Evolutionary conservation across 2,888 invertebrate genomes (phyloP), one percentile per base, ranked within the genome.

Genomic region (Trichacis sp.): DNA sequence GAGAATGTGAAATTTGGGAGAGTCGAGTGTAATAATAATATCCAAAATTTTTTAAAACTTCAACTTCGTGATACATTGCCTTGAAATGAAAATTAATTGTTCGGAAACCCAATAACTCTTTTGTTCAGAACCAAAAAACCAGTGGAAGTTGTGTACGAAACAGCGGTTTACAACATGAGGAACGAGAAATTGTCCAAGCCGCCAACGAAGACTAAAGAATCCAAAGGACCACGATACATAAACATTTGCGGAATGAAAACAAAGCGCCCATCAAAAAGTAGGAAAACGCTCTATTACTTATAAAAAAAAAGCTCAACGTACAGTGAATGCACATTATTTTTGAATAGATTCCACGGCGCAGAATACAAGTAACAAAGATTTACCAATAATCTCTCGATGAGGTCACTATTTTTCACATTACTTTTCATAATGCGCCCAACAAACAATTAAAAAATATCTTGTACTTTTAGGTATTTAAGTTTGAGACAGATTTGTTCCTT

Each of bases 91-190:
- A n/a, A n/a, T n/a, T n/a, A n/a, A n/a, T n/a, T n/a, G n/a, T n/a
- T n/a, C n/a, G n/a, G n/a, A n/a, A n/a, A n/a, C n/a, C n/a, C n/a
- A n/a, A n/a, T 24, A 24, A 5, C 24, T 24, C 63, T 50, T 50
- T 4, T 33, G 69, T 69, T 17, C 52, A 76, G 76, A 45, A 62
- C 67, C n/a, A 76, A 73, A 55, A 75, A 77, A 50, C 79, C 79
- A 6, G 73, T 77, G 17, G 78, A 80, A 64, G 76, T 80, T 29
- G 77, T 80, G n/a, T 77, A 80, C 56, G 73, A 78, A 53, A 80
- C 79, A 1, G 80, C 78, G n/a, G 74, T 79, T 24, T 80, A 71
- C 48, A 80, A 80, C 52, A 80, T 80, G 78, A 77, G 75, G 62
- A 80, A 80, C 60, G 78, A 80, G 68, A 76, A 76, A 38, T 64